Evolutionary conservation across 2,113 vertebrate genomes (phyloP).

Genomic region (Trogon surrucura): DNA sequence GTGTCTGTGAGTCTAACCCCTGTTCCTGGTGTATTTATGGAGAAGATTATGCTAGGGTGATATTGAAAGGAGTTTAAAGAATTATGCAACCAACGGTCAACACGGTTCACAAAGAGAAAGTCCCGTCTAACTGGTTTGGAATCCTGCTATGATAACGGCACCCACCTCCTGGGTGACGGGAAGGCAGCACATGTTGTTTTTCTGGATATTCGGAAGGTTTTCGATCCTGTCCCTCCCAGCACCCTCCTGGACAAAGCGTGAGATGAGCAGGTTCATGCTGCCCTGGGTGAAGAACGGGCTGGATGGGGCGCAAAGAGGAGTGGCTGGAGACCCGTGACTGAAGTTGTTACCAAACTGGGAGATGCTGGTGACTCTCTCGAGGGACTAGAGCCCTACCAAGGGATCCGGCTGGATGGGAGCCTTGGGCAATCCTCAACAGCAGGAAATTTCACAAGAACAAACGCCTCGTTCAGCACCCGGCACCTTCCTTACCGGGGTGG

Average conservation of each 20-base stretch:
- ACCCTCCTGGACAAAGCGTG: neutral
- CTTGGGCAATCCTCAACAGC: no score
- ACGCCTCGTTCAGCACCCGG: neutral
- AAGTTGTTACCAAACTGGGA: neutral
- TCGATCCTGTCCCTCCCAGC: neutral
- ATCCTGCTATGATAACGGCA: neutral
- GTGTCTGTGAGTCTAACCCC: neutral
- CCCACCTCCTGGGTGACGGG: accelerated
- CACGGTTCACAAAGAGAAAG: neutral
- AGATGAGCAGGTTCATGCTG: neutral
- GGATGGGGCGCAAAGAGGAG: neutral
- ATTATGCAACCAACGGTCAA: accelerated
- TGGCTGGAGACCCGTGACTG: neutral
- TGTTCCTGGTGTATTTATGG: neutral
- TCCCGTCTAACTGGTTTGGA: accelerated
- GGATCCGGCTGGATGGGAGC: neutral
- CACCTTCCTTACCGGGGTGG: neutral
- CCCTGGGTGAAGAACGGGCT: neutral
- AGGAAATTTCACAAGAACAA: neutral
- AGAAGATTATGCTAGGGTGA: no score
- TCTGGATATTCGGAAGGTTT: accelerated
- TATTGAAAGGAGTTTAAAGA: neutral
- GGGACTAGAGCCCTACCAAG: no score
- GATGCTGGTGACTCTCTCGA: neutral
- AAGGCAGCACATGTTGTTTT: neutral